Evolutionary conservation across 2,797 vertebrate species (phyloP), one percentile per base, ranked within the genome.

Genomic region (Peromyscus aztecus): DNA sequence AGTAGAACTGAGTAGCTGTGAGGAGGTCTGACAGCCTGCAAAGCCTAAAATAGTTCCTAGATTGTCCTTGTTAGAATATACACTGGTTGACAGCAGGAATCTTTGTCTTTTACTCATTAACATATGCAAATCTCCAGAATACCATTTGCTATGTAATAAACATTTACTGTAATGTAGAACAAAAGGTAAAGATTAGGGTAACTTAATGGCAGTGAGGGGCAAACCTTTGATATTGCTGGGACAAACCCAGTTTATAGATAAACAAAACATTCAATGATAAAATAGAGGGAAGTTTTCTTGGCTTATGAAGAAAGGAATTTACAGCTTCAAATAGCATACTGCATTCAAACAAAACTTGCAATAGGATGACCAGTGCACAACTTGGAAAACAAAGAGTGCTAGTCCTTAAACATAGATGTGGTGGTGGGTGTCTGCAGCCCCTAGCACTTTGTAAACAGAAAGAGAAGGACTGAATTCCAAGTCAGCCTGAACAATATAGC

Each of bases 251-350:
- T 83, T 73, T 92, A 76, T 89, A 67, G 49, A 29, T 67, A 49
- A 92, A 82, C 7, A 61, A 43, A 91, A 95, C 4, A 67, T 57
- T 92, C 14, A 88, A 46, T 12, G 14, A 57, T 59, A 59, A 95
- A 88, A 37, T 31, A 61, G 67, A 37, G 46, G 6, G 78, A 87
- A 83, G 46, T 8, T 57, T 78, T 65, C 17, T 69, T 84, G 71
- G 71, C 31, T 84, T 69, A 63, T 37, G 52, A 84, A 84, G 78
- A 95, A 95, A 76, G 43, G 77, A 82, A 83, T 89, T n/a, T 59
- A 61, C 10, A 89, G 57, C 24, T 93, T 77, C 61, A 93, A 85
- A 80, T 78, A 90, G 21, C 19, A 17, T 63, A 78, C 23, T 63
- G 5, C 80, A 93, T 85, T 86, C 12, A 43, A 40, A 84, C 40